Evolutionary conservation across 2,888 invertebrate genomes (phyloP).

Genomic region (Steromphala cineraria): DNA sequence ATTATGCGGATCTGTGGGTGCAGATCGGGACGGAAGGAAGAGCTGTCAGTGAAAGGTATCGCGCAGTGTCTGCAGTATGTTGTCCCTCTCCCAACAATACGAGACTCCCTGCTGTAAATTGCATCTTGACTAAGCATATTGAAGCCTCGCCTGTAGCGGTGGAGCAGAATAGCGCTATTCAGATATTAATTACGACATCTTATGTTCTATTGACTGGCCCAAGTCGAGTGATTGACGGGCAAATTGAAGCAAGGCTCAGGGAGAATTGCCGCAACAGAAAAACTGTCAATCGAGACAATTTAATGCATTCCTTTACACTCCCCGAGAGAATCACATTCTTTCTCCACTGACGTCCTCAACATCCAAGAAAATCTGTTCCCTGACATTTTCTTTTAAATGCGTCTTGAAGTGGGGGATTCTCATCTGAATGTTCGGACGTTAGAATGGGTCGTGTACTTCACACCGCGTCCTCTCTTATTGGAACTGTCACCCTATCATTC

Average conservation of each 20-base stretch:
- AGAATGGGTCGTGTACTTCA: not conserved
- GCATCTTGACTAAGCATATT: not conserved
- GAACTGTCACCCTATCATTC: not conserved
- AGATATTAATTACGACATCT: slow-evolving; percentile 6
- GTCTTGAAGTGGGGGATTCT: not conserved
- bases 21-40: too few relatives aligned
- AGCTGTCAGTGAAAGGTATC: too few relatives aligned
- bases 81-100: not conserved
- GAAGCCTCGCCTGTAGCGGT: not conserved
- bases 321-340: not conserved
- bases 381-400: not conserved
- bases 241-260: not conserved
- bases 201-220: not conserved
- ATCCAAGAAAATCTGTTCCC: slow-evolving; percentile 8
- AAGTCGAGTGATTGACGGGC: not conserved
- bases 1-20: too few relatives aligned
- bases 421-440: not conserved
- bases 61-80: too few relatives aligned
- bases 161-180: not conserved
- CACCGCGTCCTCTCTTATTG: not conserved
- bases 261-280: slow-evolving; percentile 6
- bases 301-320: slow-evolving; percentile 3
- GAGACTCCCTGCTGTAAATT: not conserved
- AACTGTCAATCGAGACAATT: slow-evolving; percentile 6
- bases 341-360: not conserved